Evolutionary conservation across 2,888 invertebrate genomes (phyloP).

Genomic region (Agapetus fuscipes): DNA sequence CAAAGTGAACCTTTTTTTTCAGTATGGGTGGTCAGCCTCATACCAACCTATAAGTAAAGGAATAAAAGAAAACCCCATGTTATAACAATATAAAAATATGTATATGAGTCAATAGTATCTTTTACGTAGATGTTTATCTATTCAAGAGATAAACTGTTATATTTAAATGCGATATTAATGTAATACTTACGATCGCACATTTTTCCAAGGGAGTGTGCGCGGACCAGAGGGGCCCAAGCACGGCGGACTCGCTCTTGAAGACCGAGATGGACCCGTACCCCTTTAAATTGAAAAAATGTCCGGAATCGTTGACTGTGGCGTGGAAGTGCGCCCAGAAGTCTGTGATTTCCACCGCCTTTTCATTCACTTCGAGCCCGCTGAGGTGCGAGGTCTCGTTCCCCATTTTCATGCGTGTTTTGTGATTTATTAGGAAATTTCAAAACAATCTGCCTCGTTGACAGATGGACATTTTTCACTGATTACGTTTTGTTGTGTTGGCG

Average conservation of each 20-base stretch:
- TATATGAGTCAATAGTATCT: not conserved
- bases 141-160: no score
- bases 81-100: no score
- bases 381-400: constrained; percentile 68
- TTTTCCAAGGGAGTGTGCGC: constrained; percentile 62
- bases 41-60: no score
- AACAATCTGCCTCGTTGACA: no score
- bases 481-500: not conserved
- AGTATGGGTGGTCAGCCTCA: no score
- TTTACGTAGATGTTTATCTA: not conserved
- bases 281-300: constrained; percentile 41
- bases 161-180: no score
- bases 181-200: constrained; percentile 60
- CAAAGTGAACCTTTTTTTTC: no score
- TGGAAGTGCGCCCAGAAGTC: constrained; percentile 69
- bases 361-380: constrained; percentile 62
- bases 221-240: constrained; percentile 54
- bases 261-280: constrained; percentile 58
- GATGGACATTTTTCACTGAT: not conserved
- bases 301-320: constrained; percentile 50
- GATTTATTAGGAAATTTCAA: not conserved
- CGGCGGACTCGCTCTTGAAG: constrained; percentile 62
- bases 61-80: no score
- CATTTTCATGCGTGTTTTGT: constrained; percentile 38
- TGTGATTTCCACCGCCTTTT: constrained; percentile 65